Percentiles rank a stretch among this genome's conserved stretches.
phyloP scores from a whole-genome alignment of 2,113 vertebrate genomes.

The Tylochromis polylepis region DNA sequence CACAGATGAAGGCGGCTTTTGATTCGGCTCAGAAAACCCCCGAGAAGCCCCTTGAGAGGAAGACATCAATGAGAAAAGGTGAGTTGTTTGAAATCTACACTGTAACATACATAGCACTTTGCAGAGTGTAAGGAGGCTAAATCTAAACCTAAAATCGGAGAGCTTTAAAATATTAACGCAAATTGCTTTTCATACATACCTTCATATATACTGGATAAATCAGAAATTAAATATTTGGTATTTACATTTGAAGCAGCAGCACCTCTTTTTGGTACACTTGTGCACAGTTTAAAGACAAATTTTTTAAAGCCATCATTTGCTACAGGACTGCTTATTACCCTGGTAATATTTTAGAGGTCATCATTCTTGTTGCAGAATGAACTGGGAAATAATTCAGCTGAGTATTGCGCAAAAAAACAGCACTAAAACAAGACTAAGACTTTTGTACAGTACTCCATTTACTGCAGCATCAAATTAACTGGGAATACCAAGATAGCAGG shows the following conservation, averaged over 20 bases:
- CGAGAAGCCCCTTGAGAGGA: slow-evolving; percentile 64
- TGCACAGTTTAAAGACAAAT: rapidly evolving
- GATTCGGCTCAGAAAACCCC: slow-evolving; percentile 67
- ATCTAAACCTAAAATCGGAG: background rate
- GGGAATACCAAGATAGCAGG: background rate
- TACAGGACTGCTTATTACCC: background rate
- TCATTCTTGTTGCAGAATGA: background rate
- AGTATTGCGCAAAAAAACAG: background rate
- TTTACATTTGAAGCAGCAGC: background rate
- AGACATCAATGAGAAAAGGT: slow-evolving; percentile 74
- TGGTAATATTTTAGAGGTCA: background rate
- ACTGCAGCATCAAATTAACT: background rate
- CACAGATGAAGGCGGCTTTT: slow-evolving; percentile 76
- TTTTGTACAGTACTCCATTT: background rate
- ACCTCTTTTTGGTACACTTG: background rate
- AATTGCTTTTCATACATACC: background rate
- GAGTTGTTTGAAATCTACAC: slow-evolving; percentile 11
- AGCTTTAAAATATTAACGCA: background rate
- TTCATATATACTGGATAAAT: background rate
- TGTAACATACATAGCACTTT: background rate
- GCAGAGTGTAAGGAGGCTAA: background rate
- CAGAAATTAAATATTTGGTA: background rate
- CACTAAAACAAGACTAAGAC: background rate
- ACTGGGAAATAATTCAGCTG: background rate
- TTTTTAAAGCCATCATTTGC: background rate